Conservation (phyloP, 2,888 invertebrate genomes). For the Perithous albicinctus region DNA sequence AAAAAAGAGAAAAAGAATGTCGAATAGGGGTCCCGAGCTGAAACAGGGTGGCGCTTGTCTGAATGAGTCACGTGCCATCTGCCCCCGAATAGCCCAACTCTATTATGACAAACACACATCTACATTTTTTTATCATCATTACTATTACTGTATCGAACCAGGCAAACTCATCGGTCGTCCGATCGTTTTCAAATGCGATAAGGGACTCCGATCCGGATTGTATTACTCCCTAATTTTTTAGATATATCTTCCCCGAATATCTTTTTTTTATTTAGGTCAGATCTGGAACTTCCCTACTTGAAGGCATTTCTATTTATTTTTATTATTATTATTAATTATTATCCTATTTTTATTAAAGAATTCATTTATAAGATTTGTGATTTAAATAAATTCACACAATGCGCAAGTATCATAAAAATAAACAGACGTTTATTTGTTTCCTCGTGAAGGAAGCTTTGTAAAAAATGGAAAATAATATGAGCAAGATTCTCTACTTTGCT, state of each 20-base stretch:
- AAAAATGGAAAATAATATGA: no score
- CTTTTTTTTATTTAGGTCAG: not conserved
- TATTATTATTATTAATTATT: not conserved
- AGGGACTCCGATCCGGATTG: constrained; percentile 17
- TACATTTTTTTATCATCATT: constrained; percentile 57
- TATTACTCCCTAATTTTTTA: constrained; percentile 7
- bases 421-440: no score
- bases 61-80: constrained; percentile 84
- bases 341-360: not conserved
- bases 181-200: constrained; percentile 45
- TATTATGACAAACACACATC: constrained; percentile 77
- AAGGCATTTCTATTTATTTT: not conserved
- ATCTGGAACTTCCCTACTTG: no score
- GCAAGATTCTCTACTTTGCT: no score
- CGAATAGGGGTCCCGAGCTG: constrained; percentile 36
- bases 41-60: constrained; percentile 52
- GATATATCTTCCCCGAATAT: not conserved
- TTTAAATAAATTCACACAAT: not conserved
- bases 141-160: constrained; percentile 30
- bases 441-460: no score
- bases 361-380: no score
- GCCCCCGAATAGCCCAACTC: constrained; percentile 74
- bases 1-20: constrained; percentile 31
- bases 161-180: constrained; percentile 19
- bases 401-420: not conserved